These are phyloP conservation scores for Copsychus sechellarum DNA, from an alignment of 2,113 vertebrate species.

Conservation along the genomic window DNA sequence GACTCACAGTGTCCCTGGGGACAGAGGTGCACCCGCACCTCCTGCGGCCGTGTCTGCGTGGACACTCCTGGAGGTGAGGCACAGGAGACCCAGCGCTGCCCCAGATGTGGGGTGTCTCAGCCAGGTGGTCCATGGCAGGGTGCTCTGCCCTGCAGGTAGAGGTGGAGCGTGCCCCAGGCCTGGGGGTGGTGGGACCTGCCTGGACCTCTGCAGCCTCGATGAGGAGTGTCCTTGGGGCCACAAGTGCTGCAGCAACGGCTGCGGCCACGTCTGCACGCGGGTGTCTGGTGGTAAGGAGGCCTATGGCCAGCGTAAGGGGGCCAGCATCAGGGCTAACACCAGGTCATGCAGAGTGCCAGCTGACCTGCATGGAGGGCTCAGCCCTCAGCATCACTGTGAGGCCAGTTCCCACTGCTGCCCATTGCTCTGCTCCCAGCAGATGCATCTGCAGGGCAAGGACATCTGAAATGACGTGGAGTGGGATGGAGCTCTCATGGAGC, in stretches of 20 bases:
- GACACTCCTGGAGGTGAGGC: background rate
- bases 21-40: background rate
- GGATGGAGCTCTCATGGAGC: background rate
- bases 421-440: background rate
- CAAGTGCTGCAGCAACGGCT: slow-evolving; percentile 21
- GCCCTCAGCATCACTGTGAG: background rate
- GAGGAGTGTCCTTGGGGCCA: background rate
- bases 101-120: rapidly evolving
- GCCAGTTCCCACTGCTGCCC: background rate
- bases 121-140: rapidly evolving
- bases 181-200: rapidly evolving
- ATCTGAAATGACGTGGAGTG: rapidly evolving
- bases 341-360: background rate
- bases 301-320: rapidly evolving
- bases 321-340: background rate
- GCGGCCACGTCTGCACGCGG: rapidly evolving
- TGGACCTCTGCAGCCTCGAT: background rate
- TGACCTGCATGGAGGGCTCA: background rate
- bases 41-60: background rate
- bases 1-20: slow-evolving; percentile 11
- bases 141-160: background rate
- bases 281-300: background rate
- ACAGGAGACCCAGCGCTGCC: background rate
- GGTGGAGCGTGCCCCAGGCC: rapidly evolving
- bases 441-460: rapidly evolving